Conservation (phyloP, 2,797 vertebrate genomes). For the Acrocephalus scirpaceus region DNA sequence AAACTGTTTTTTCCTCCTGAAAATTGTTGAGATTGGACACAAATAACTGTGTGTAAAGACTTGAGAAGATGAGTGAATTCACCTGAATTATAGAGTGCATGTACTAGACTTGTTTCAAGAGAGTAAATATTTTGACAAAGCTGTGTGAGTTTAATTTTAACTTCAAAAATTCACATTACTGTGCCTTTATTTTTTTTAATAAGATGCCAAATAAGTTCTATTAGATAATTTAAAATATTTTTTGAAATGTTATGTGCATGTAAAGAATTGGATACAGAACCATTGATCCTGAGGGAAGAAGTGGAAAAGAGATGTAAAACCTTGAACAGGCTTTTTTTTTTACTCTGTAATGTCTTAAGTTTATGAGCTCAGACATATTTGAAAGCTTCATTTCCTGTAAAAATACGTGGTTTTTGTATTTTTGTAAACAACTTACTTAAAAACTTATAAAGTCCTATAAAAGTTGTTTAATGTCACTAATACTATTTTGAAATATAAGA, state of each 20-base stretch:
- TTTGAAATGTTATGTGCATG: fast-evolving
- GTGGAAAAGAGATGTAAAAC: not conserved
- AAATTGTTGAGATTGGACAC: not conserved
- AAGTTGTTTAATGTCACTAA: not conserved
- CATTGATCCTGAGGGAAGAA: not conserved
- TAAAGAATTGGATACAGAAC: not conserved
- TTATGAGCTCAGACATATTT: not conserved
- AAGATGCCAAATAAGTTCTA: not conserved
- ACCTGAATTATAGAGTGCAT: not conserved
- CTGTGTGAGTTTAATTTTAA: not conserved
- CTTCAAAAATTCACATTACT: not conserved
- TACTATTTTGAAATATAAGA: not conserved
- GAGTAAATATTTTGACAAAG: not conserved
- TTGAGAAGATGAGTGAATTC: not conserved
- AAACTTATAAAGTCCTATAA: not conserved
- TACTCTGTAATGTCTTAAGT: not conserved
- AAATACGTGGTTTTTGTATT: not conserved
- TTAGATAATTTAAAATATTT: not conserved
- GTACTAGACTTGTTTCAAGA: not conserved
- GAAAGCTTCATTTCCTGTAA: not conserved
- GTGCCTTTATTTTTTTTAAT: not conserved
- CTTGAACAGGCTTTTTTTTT: not conserved
- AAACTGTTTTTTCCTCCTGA: not conserved
- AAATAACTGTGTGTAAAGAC: not conserved
- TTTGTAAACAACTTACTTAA: not conserved